Evolutionary conservation across 2,113 vertebrate species (phyloP).

Genomic region (Elgaria multicarinata): DNA sequence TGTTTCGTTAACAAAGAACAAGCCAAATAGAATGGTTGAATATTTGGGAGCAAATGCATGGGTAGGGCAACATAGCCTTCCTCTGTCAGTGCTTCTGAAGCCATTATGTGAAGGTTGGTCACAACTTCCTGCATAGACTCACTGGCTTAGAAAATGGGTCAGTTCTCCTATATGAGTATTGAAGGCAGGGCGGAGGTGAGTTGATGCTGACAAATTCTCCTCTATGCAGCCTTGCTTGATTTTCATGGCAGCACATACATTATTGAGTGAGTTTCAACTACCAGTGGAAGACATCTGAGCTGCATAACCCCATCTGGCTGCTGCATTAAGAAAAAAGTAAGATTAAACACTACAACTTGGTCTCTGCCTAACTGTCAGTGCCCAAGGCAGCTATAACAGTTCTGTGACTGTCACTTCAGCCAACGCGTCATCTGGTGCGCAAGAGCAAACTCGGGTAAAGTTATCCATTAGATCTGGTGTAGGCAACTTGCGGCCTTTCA

Average conservation of each 20-base stretch:
- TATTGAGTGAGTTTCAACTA: slow-evolving; percentile 60
- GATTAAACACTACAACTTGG: neutral
- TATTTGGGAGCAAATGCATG: neutral
- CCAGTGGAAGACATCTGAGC: slow-evolving; percentile 43
- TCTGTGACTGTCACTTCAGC: neutral
- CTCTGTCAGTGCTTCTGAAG: neutral
- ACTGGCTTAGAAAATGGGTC: neutral
- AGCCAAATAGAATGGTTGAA: neutral
- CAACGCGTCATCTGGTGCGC: neutral
- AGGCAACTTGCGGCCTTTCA: neutral
- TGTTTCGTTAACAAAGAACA: neutral
- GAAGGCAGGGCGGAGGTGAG: neutral
- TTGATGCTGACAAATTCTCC: slow-evolving; percentile 24
- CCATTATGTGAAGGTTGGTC: neutral
- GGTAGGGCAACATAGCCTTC: neutral
- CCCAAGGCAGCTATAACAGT: neutral
- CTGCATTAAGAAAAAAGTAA: neutral
- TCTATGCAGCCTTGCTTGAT: slow-evolving; percentile 31
- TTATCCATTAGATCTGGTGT: neutral
- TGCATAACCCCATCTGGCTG: slow-evolving; percentile 30
- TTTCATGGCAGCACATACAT: slow-evolving; percentile 49
- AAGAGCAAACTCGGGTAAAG: slow-evolving; percentile 27
- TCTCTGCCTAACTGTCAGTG: slow-evolving; percentile 18
- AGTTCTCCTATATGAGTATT: slow-evolving; percentile 14
- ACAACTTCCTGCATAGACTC: neutral